phyloP scores from a whole-genome alignment of 1,140 invertebrate species.

The Bombus superbus region DNA sequence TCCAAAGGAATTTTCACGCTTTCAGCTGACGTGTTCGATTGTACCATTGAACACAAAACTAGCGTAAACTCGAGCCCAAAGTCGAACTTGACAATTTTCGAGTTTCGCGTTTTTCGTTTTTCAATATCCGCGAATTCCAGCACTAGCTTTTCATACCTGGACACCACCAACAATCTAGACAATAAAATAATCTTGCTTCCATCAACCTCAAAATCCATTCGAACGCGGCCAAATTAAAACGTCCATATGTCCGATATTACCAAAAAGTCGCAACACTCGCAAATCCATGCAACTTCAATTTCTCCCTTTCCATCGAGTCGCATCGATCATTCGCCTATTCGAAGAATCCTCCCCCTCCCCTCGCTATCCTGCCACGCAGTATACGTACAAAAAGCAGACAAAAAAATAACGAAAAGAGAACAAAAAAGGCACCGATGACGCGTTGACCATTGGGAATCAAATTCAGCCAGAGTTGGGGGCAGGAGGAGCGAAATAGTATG shows the following conservation, averaged over 20 bases:
- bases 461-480: constrained; percentile 5
- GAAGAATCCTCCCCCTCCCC: neutral
- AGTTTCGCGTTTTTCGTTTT: too few species aligned
- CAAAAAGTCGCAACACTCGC: neutral
- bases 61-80: too few species aligned
- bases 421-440: constrained; percentile 2
- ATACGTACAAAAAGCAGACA: neutral
- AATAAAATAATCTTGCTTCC: neutral
- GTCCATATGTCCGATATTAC: neutral
- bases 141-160: too few species aligned
- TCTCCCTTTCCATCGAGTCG: neutral
- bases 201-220: neutral
- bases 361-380: neutral
- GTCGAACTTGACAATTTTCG: too few species aligned
- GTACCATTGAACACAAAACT: too few species aligned
- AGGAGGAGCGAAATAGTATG: constrained; percentile 31
- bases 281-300: constrained; percentile 5
- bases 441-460: constrained; percentile 44
- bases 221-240: neutral
- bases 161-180: neutral
- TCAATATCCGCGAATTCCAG: too few species aligned
- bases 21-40: too few species aligned
- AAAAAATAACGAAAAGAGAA: neutral
- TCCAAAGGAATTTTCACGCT: too few species aligned
- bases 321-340: constrained; percentile 17